Percentiles rank a stretch among this genome's conserved stretches.
Evolutionary conservation across 2,797 vertebrate genomes (phyloP).

Genomic region (Manis crassicaudata): DNA sequence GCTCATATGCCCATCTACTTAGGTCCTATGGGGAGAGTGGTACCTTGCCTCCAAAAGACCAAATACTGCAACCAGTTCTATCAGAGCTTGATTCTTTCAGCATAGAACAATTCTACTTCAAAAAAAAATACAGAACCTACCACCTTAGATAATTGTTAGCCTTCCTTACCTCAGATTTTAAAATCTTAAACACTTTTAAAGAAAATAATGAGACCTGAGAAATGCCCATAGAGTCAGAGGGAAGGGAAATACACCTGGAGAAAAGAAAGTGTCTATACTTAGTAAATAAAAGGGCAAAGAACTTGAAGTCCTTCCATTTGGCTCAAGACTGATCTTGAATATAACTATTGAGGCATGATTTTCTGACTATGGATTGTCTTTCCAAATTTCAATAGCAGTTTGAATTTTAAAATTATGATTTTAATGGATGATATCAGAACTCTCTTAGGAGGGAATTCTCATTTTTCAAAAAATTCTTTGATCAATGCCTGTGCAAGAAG

Average conservation of each 20-base stretch:
- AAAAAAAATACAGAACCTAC: background rate
- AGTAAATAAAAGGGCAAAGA: background rate
- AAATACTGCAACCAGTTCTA: background rate
- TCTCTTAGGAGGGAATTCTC: background rate
- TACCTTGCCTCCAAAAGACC: background rate
- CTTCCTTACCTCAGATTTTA: background rate
- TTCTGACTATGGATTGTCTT: background rate
- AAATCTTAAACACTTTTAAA: background rate
- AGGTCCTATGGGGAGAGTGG: background rate
- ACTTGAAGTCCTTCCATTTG: background rate
- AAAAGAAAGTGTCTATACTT: background rate
- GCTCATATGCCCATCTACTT: background rate
- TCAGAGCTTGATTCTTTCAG: background rate
- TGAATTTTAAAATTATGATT: background rate
- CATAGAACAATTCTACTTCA: background rate
- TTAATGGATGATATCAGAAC: background rate
- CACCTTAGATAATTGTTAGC: background rate
- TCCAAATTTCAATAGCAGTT: background rate
- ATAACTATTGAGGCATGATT: background rate
- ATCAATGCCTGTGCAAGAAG: background rate
- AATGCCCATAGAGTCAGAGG: background rate
- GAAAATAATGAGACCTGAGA: background rate
- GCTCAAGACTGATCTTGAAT: background rate
- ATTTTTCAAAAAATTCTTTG: background rate
- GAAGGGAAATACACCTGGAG: background rate